These are phyloP conservation scores for Mormyrops boulengeri DNA, from an alignment of 2,797 vertebrate species.

Conservation along the genomic window DNA sequence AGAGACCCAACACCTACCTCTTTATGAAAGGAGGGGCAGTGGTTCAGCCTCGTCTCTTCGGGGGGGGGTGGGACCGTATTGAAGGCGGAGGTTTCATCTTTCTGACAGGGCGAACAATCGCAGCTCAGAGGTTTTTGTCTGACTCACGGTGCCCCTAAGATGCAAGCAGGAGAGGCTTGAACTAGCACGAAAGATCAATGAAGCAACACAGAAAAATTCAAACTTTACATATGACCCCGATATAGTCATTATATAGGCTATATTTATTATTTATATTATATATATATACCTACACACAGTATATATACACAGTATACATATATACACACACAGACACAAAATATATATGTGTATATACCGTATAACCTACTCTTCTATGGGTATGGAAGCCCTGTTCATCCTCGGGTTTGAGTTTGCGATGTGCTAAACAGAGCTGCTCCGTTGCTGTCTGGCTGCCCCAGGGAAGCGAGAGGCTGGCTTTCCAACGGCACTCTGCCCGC, in stretches of 20 bases:
- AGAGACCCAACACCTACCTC: background rate
- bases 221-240: background rate
- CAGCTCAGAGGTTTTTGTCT: background rate
- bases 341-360: background rate
- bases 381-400: background rate
- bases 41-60: background rate
- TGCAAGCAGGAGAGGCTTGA: background rate
- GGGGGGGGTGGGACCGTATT: background rate
- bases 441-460: background rate
- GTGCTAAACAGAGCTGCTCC: background rate
- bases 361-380: background rate
- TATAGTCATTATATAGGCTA: background rate
- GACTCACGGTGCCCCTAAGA: background rate
- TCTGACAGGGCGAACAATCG: background rate
- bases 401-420: background rate
- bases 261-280: background rate
- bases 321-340: background rate
- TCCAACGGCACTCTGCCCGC: background rate
- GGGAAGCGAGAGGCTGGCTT: background rate
- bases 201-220: background rate
- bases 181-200: background rate
- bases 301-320: background rate
- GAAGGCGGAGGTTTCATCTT: background rate
- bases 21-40: background rate
- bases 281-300: background rate